Percentiles rank a stretch among this genome's conserved stretches.
Evolutionary conservation across 2,797 vertebrate genomes (phyloP).

Genomic region (Rhynchonycteris naso): DNA sequence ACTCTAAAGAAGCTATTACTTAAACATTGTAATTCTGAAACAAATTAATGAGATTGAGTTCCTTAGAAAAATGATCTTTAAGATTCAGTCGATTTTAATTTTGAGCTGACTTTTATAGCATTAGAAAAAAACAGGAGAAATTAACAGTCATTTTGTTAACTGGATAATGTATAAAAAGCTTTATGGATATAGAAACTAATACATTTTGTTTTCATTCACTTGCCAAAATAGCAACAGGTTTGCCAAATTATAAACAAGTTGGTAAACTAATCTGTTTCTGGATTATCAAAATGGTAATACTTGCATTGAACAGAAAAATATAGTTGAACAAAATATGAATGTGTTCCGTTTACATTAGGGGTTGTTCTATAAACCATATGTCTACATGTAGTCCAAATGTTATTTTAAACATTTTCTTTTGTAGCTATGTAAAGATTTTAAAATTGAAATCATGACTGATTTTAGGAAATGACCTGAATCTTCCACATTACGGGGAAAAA

Average conservation of each 20-base stretch:
- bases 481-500: conserved; percentile 13
- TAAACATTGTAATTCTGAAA: conserved; percentile 35
- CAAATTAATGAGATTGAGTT: background rate
- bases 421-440: conserved; percentile 11
- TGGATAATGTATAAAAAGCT: background rate
- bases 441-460: conserved; percentile 50
- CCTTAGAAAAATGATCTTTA: conserved; percentile 8
- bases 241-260: conserved; percentile 35
- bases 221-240: conserved; percentile 3
- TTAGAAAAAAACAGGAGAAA: conserved; percentile 26
- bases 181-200: background rate
- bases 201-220: conserved; percentile 8
- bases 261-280: conserved; percentile 34
- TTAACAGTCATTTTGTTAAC: conserved; percentile 35
- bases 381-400: background rate
- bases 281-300: background rate
- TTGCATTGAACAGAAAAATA: conserved; percentile 32
- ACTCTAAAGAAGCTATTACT: background rate
- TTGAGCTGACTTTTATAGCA: conserved; percentile 14
- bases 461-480: background rate
- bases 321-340: background rate
- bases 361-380: background rate
- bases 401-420: conserved; percentile 46
- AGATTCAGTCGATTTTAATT: conserved; percentile 41
- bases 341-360: background rate